Conservation (phyloP, 2,888 invertebrate species). For the Lasioglossum lativentre region DNA sequence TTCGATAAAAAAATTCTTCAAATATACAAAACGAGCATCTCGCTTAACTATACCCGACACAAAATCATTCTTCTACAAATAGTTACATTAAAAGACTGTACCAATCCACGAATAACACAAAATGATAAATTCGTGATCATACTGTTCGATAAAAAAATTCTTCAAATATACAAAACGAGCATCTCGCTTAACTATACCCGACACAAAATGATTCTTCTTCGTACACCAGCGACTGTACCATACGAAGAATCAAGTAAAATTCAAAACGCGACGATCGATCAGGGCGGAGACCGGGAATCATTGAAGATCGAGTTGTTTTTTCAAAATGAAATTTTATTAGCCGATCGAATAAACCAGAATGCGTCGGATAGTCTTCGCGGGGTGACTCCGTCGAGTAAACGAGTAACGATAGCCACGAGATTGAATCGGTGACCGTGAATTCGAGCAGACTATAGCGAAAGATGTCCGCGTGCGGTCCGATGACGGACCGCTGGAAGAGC, state of each 20-base stretch:
- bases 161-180: not conserved
- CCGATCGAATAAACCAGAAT: not conserved
- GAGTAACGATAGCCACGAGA: not conserved
- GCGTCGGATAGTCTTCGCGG: not conserved
- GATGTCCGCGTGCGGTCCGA: conserved; percentile 63
- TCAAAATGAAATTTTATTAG: not conserved
- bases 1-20: no score
- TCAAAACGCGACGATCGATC: no score
- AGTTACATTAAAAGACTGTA: not conserved
- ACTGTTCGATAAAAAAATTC: no score
- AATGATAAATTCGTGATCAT: no score
- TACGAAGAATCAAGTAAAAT: not conserved
- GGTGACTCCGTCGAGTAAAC: not conserved
- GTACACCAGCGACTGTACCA: not conserved
- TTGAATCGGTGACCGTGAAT: conserved; percentile 8
- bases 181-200: not conserved
- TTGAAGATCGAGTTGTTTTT: not conserved
- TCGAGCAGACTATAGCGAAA: conserved; percentile 7
- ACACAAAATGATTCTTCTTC: no score
- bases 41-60: not conserved
- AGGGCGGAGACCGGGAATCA: not conserved
- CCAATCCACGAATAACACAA: no score
- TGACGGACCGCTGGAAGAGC: conserved; percentile 68
- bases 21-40: not conserved
- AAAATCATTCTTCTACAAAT: no score